Evolutionary conservation across 2,797 vertebrate species (phyloP).

Genomic region (Sparus aurata): DNA sequence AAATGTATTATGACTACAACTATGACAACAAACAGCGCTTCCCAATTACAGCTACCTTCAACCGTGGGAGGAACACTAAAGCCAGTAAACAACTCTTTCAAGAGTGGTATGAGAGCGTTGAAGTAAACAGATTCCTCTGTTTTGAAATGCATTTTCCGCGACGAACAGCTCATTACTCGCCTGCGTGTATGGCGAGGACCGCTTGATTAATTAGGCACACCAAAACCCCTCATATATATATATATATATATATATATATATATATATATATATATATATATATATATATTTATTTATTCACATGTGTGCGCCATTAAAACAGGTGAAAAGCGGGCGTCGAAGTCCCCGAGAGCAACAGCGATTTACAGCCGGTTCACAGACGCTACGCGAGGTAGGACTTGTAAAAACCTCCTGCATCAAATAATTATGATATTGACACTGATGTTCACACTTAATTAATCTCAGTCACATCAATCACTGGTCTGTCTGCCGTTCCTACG

Average conservation of each 20-base stretch:
- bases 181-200: slow-evolving; percentile 4
- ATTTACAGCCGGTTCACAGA: background rate
- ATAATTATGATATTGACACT: slow-evolving; percentile 32
- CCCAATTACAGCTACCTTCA: slow-evolving; percentile 66
- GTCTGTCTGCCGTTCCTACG: slow-evolving; percentile 46
- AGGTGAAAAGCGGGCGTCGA: background rate
- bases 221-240: slow-evolving; percentile 10
- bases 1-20: slow-evolving; percentile 57
- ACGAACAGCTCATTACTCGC: slow-evolving; percentile 40
- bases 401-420: slow-evolving; percentile 25
- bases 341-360: background rate
- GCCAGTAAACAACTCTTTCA: slow-evolving; percentile 51
- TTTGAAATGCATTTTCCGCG: slow-evolving; percentile 30
- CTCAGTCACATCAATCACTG: slow-evolving; percentile 30
- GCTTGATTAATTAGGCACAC: slow-evolving; percentile 43
- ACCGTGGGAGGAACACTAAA: slow-evolving; percentile 52
- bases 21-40: slow-evolving; percentile 62
- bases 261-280: too few species aligned
- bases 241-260: too few species aligned
- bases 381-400: background rate
- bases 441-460: slow-evolving; percentile 65
- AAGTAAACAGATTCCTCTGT: slow-evolving; percentile 30
- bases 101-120: slow-evolving; percentile 32
- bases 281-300: too few species aligned
- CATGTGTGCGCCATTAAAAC: too few species aligned